phyloP scores from a whole-genome alignment of 2,797 vertebrate species.

The Halcyon leucocephala region DNA sequence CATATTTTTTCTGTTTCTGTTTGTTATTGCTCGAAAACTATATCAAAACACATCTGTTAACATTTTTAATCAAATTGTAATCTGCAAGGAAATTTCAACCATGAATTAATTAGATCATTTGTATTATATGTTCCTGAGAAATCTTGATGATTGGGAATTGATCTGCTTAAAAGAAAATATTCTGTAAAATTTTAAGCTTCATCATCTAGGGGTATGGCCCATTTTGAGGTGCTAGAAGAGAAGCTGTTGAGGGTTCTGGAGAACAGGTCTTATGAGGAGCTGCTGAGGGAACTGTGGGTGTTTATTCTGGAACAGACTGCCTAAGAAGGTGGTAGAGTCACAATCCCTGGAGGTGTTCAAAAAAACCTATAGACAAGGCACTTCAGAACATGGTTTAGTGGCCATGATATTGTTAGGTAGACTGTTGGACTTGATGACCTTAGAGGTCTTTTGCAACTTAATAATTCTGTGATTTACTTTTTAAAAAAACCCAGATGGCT shows the following conservation, averaged over 20 bases:
- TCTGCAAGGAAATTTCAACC: background rate
- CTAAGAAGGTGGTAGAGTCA: no score
- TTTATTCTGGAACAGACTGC: no score
- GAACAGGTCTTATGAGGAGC: no score
- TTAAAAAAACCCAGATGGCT: background rate
- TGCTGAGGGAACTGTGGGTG: no score
- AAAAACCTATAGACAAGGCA: no score
- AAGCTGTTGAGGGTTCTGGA: no score
- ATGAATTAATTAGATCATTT: background rate
- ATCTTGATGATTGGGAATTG: background rate
- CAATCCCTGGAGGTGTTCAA: no score
- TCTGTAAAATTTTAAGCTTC: background rate
- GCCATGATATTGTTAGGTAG: no score
- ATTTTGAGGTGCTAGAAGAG: background rate
- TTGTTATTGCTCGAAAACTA: background rate
- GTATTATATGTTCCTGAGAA: background rate
- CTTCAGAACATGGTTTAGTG: no score
- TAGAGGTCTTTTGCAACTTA: no score
- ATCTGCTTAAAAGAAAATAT: background rate
- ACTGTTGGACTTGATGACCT: no score
- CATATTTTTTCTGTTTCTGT: background rate
- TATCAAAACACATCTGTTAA: background rate
- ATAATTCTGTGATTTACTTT: no score
- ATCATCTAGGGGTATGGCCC: accelerated
- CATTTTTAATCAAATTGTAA: background rate